Base-by-base conservation (phyloP, 2,888 invertebrate genomes). In the Lobophora halterata region DNA sequence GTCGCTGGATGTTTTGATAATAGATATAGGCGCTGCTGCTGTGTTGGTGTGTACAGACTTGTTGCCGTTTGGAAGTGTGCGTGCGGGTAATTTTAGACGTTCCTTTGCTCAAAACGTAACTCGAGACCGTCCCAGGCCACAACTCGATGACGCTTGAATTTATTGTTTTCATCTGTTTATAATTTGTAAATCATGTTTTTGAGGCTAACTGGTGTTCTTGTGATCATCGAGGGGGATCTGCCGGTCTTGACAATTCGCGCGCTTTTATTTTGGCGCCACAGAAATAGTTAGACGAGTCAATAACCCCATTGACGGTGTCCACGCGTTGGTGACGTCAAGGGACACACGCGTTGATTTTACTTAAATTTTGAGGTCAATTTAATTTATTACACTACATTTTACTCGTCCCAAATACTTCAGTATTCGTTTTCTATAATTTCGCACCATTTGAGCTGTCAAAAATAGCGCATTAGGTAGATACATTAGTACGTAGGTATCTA, bases 101-200 rank as follows among this genome's bases (percentile, higher is more conserved):
- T 86, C 83, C 85, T 85, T 86, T 85, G 85, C 86, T 86, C 81
- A 81, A 85, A 86, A 82, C 79, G 87, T 79, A 87, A 87, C 78
- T 62, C 73, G 82, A 87, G 72, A 85, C 70, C 78, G 79, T 79
- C 85, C 82, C 85, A 82, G 85, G 85, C 86, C 83, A 71, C 85
- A 85, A 83, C 33, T 33, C 29, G 73, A 71, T 79, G 79, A 80
- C 79, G 79, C 71, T 77, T 72, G 73, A 78, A 81, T 83, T 83
- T 82, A 83, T 86, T 85, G 83, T 86, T 85, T 85, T 79, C 79
- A 79, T 79, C 71, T 77, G 78, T 80, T 80, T 76, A 67, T 73
- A 73, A 73, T 73, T n/a, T 72, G 56, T 66, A 61, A 52, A 61
- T 55, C n/a, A n/a, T 60, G 8, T 8, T 13, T 60, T 52, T 62